Conservation (phyloP, 2,888 invertebrate genomes). For the Lepas anatifera region DNA sequence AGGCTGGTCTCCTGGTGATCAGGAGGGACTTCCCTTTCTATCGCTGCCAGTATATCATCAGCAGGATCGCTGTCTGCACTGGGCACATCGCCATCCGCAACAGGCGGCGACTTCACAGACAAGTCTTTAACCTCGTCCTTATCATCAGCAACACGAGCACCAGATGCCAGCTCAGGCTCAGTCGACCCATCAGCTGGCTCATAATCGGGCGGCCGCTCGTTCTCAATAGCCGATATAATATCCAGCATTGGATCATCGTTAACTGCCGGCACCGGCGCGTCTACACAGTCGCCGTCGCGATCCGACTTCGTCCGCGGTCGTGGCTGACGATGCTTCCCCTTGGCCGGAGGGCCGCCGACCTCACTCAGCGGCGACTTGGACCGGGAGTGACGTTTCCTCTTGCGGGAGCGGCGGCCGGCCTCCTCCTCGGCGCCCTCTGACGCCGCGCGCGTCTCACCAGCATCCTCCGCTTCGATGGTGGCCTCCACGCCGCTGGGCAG, state of each 20-base stretch:
- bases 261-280: background rate
- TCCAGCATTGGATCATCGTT: background rate
- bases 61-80: too few species aligned
- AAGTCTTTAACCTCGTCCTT: too few species aligned
- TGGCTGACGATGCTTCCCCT: background rate
- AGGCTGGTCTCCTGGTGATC: background rate
- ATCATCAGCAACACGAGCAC: background rate
- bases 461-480: too few species aligned
- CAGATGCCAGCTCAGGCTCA: background rate
- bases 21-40: background rate
- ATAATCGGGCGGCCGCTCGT: slow-evolving; percentile 13
- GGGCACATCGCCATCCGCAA: too few species aligned
- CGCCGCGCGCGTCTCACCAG: too few species aligned
- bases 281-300: background rate
- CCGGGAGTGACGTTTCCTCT: background rate
- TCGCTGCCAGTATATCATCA: background rate
- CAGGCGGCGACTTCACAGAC: too few species aligned
- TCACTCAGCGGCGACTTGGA: background rate
- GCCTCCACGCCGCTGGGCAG: slow-evolving; percentile 37
- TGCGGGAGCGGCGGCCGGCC: background rate
- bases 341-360: background rate
- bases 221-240: slow-evolving; percentile 13
- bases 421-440: background rate
- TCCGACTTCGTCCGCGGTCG: background rate
- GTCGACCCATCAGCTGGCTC: too few species aligned